These are phyloP conservation scores for Trissolcus basalis DNA, from an alignment of 1,140 invertebrate genomes.

Conservation along the genomic window DNA sequence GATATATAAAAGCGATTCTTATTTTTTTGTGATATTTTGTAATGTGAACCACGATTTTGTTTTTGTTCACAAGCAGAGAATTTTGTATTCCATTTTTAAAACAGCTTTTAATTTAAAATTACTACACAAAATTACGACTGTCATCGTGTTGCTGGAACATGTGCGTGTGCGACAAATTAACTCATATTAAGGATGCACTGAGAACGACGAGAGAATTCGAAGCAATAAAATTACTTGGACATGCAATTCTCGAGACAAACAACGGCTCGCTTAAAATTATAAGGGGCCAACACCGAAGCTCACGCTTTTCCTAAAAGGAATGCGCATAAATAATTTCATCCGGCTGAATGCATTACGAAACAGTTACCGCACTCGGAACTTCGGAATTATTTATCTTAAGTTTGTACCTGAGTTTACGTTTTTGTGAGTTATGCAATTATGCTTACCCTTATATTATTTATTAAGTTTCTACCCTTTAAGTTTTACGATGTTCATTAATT, in stretches of 20 bases:
- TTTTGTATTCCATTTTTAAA: not conserved
- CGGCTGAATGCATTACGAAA: conserved; percentile 23
- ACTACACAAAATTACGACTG: conserved; percentile 57
- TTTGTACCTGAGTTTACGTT: too few species aligned
- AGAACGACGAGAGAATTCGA: not conserved
- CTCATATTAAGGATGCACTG: conserved; percentile 10
- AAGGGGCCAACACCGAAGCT: conserved; percentile 1
- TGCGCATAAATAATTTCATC: conserved; percentile 40
- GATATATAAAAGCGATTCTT: too few species aligned
- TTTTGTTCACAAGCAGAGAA: too few species aligned
- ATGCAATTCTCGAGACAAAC: conserved; percentile 20
- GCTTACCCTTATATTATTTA: too few species aligned
- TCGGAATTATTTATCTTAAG: too few species aligned
- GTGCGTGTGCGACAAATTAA: not conserved
- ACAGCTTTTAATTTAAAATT: conserved; percentile 56
- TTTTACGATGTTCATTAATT: too few species aligned
- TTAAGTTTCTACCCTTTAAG: too few species aligned
- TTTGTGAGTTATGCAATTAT: too few species aligned
- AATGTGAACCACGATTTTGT: too few species aligned
- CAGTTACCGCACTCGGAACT: conserved; percentile 4
- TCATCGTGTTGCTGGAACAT: conserved; percentile 4
- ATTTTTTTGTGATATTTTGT: too few species aligned
- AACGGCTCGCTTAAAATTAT: conserved; percentile 25
- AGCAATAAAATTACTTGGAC: conserved; percentile 39
- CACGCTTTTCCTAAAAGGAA: conserved; percentile 6